These are phyloP conservation scores for Lophura nycthemera DNA, from an alignment of 2,113 vertebrate species.

Conservation along the genomic window DNA sequence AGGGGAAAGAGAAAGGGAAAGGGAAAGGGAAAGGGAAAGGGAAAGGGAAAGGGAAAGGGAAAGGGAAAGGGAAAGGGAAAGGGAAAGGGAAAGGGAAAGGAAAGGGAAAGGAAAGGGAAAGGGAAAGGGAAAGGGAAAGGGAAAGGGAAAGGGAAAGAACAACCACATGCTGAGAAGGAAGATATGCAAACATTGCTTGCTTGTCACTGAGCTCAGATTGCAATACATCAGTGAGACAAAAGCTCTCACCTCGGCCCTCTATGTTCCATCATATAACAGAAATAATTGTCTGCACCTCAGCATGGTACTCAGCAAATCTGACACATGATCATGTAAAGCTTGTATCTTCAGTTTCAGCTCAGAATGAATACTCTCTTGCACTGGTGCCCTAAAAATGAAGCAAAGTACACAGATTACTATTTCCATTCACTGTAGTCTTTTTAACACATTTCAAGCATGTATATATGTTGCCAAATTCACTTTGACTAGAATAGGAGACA, in stretches of 20 bases:
- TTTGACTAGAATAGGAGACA: background rate
- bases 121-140: too few species aligned
- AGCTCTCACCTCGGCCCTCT: background rate
- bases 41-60: too few species aligned
- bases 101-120: too few species aligned
- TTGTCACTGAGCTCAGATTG: conserved; percentile 10
- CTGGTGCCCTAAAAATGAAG: background rate
- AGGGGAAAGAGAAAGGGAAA: too few species aligned
- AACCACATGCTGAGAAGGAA: background rate
- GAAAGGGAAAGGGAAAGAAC: too few species aligned
- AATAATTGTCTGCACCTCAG: conserved; percentile 30
- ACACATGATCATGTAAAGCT: conserved; percentile 4
- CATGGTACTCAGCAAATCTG: conserved; percentile 18
- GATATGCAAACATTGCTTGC: background rate
- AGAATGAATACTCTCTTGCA: conserved; percentile 4
- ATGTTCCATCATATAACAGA: background rate
- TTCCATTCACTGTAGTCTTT: background rate
- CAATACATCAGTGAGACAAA: background rate
- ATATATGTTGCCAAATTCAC: background rate
- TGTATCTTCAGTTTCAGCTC: conserved; percentile 18
- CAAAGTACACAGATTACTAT: conserved; percentile 2
- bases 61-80: too few species aligned
- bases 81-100: too few species aligned
- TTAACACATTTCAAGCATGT: background rate
- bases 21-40: too few species aligned